Percentiles rank a stretch among this genome's conserved stretches.
phyloP scores from a whole-genome alignment of 2,113 vertebrate species.

The Panthera tigris region DNA sequence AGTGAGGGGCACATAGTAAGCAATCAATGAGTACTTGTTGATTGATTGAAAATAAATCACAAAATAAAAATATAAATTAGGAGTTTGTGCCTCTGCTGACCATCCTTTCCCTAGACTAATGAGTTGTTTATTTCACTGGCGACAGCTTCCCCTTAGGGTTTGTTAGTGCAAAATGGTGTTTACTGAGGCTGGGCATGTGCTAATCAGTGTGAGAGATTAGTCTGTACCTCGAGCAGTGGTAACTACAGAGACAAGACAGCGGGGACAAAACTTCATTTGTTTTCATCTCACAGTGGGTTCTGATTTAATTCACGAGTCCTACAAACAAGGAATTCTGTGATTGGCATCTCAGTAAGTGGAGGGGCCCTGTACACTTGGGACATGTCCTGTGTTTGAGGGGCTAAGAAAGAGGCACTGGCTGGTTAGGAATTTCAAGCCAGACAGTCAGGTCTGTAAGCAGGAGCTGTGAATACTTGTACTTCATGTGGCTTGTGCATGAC shows the following conservation, averaged over 20 bases:
- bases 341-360: not conserved
- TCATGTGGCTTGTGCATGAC: not conserved
- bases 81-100: not conserved
- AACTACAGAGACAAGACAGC: not conserved
- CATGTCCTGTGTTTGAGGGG: not conserved
- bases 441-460: not conserved
- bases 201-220: not conserved
- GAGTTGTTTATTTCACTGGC: constrained; percentile 46
- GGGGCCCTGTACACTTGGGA: not conserved
- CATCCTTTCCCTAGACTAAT: constrained; percentile 36
- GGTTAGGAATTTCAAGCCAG: not conserved
- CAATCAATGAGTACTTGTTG: constrained; percentile 47
- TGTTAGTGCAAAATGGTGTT: not conserved
- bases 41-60: constrained; percentile 67
- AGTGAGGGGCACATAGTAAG: not conserved
- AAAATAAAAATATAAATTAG: constrained; percentile 69
- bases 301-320: not conserved
- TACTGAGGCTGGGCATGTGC: constrained; percentile 42
- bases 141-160: constrained; percentile 5
- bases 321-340: not conserved
- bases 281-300: not conserved
- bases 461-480: not conserved
- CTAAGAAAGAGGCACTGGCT: not conserved
- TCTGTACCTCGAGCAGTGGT: not conserved
- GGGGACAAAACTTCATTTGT: not conserved